Evolutionary conservation across 2,113 vertebrate genomes (phyloP), one percentile per base, ranked within the genome.

Genomic region (Hucho hucho): DNA sequence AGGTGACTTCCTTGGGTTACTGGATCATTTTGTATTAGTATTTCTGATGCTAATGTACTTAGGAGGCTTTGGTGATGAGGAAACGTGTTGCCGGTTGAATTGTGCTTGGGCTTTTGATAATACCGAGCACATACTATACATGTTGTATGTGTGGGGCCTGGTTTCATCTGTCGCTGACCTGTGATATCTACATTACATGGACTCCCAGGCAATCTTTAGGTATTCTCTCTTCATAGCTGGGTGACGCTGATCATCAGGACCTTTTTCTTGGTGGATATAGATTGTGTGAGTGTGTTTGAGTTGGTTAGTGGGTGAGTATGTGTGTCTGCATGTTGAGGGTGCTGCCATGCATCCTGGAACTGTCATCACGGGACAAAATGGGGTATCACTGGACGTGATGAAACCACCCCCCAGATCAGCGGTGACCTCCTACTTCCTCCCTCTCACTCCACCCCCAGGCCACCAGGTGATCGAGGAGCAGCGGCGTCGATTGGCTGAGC

Each of bases 381-480:
- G 49, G 49, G 49, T 18, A 14, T 53, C 49, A 14, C 58, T 61
- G 18, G 58, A 22, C 3, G 58, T 22, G 49, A 16, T 61, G n/a
- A 61, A 7, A 61, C n/a, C 4, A 4, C 20, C 9, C 12, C 32
- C 7, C 53, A 53, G 49, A 18, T 53, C 16, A 53, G 49, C 49
- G 18, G 14, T 47, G 22, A 16, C 47, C 3, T 32, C 43, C 12
- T 6, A 7, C 9, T 43, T 43, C 37, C 37, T 37, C 37, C 9
- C 56, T 72, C 14, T 63, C 37, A 6, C 25, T 64, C 18, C 69
- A 28, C 67, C 67, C 67, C 4, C 91, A 99, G 98, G 98, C 74
- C 97, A 98, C 74, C 97, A 96, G 92, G 97, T 98, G 78, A 98
- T 98, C 0, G 97, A 98, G 68, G 97, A 98, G 85, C 97, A 99